phyloP scores from a whole-genome alignment of 2,888 invertebrate species.

The Saturnia pavonia region DNA sequence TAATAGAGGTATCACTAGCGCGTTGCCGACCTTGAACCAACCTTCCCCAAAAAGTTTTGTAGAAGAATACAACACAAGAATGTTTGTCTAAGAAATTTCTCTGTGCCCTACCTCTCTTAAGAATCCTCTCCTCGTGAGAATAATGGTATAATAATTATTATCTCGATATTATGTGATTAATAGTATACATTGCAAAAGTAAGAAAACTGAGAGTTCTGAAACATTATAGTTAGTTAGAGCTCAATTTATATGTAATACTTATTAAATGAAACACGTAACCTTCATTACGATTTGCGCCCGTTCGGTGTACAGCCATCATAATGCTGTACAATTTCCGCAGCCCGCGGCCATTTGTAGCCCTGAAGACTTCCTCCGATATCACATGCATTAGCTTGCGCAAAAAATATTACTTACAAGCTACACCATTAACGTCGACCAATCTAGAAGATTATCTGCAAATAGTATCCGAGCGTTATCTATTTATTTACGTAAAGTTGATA shows the following conservation, averaged over 20 bases:
- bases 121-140: too few relatives aligned
- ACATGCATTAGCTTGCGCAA: constrained; percentile 55
- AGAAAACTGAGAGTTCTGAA: not conserved
- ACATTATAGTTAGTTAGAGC: not conserved
- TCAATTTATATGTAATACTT: not conserved
- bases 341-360: constrained; percentile 38
- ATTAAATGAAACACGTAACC: not conserved
- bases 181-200: not conserved
- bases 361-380: constrained; percentile 60
- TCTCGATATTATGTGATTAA: not conserved
- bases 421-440: constrained; percentile 35
- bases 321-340: constrained; percentile 69
- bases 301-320: constrained; percentile 33
- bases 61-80: too few relatives aligned
- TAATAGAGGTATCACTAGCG: too few relatives aligned
- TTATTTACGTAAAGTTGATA: constrained; percentile 20
- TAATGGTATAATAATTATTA: too few relatives aligned
- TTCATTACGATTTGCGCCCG: not conserved
- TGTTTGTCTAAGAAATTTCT: too few relatives aligned
- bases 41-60: too few relatives aligned
- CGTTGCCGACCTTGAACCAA: too few relatives aligned
- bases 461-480: constrained; percentile 31
- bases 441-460: constrained; percentile 33
- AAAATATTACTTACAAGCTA: constrained; percentile 40
- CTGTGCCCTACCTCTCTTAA: too few relatives aligned